Conservation (phyloP, 2,888 invertebrate species). For the Endotricha flammealis region DNA sequence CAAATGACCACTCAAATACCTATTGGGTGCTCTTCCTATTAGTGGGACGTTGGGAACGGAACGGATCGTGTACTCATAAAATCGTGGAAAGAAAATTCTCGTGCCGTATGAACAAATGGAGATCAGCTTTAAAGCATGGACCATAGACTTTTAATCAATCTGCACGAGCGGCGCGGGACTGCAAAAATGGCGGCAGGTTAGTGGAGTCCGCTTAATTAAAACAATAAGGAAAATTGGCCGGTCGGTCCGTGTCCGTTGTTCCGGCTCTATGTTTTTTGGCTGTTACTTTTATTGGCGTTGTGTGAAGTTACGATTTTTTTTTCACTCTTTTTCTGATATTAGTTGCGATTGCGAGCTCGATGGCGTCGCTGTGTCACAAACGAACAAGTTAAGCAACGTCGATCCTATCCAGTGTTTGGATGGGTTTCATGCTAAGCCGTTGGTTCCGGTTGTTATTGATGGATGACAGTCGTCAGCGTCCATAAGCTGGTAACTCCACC, state of each 20-base stretch:
- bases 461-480: too few species aligned
- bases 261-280: constrained; percentile 40
- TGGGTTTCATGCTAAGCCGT: too few species aligned
- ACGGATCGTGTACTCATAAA: too few species aligned
- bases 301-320: not conserved
- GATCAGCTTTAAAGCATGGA: constrained; percentile 67
- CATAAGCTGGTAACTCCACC: too few species aligned
- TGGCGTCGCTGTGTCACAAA: too few species aligned
- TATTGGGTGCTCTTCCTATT: too few species aligned
- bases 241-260: constrained; percentile 35
- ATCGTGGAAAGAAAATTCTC: constrained; percentile 17
- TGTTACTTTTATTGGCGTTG: constrained; percentile 5
- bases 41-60: too few species aligned
- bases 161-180: constrained; percentile 72
- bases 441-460: too few species aligned
- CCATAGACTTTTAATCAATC: constrained; percentile 79
- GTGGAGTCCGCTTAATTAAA: constrained; percentile 72
- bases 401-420: too few species aligned
- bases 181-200: constrained; percentile 72
- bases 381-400: too few species aligned
- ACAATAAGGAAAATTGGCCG: constrained; percentile 77
- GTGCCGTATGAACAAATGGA: constrained; percentile 39
- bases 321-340: constrained; percentile 12
- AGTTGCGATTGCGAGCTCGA: too few species aligned
- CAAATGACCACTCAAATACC: too few species aligned